Evolutionary conservation across 2,113 vertebrate species (phyloP), one percentile per base, ranked within the genome.

Genomic region (Hoplias malabaricus): DNA sequence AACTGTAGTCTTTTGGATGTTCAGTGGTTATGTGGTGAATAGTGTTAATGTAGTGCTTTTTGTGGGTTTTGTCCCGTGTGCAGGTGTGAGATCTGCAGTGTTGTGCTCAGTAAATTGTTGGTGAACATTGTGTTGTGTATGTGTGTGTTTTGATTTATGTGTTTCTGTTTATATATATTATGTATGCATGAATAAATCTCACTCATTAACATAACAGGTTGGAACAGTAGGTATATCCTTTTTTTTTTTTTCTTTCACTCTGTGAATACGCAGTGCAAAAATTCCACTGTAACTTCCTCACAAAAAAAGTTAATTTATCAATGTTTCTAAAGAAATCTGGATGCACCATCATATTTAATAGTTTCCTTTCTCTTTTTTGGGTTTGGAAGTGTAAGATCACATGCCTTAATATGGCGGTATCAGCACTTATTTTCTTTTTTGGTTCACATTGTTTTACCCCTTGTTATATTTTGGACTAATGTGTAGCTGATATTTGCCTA

Each of bases 401-500:
- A 27, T 36, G n/a, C 29, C n/a, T 67, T 21, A 7, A 16, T 1
- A n/a, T 31, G 21, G 43, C 53, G 40, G 48, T 38, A 31, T 68
- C 34, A 42, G 42, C 23, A 53, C 42, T 68, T 50, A 25, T 63
- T 10, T 19, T 42, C 16, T 73, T 86, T 86, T 84, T 57, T 11
- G 71, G 80, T 84, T 84, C 68, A 77, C 69, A 87, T 85, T 46
- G 79, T 88, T 85, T 84, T 59, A 21, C 46, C 67, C 34, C 72
- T 59, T 69, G 40, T 25, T 29, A 2, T 40, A 46, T 42, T 3
- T 82, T 79, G 72, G 54, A 81, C 80, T 73, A 71, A 82, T 77
- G 69, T 31, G 40, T 80, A 78, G 76, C 12, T 65, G 8, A 38
- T 78, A 83, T 90, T 88, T 88, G 85, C 84, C 86, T 88, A 83